phyloP scores from a whole-genome alignment of 2,113 vertebrate species.

The Engystomops pustulosus region DNA sequence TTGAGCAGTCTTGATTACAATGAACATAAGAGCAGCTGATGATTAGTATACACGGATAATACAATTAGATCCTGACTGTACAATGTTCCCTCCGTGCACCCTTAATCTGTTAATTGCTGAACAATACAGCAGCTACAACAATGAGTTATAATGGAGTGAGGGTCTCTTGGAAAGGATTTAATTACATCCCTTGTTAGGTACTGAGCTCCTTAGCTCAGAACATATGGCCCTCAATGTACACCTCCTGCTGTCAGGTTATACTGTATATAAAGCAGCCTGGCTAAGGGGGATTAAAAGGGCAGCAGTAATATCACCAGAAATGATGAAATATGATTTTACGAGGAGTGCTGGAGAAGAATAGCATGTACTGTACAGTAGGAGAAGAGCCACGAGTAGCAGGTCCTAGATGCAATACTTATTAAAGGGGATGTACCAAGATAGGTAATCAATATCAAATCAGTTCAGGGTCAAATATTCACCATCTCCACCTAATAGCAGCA shows the following conservation, averaged over 20 bases:
- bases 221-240: slow-evolving; percentile 13
- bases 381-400: too few relatives aligned
- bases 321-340: neutral
- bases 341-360: neutral
- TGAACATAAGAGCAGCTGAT: neutral
- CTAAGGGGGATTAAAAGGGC: neutral
- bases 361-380: neutral
- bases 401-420: too few relatives aligned
- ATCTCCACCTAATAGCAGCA: too few relatives aligned
- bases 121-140: slow-evolving; percentile 37
- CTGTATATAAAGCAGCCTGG: neutral
- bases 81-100: neutral
- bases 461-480: too few relatives aligned
- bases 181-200: slow-evolving; percentile 44
- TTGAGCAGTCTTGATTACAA: neutral
- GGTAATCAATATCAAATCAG: too few relatives aligned
- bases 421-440: too few relatives aligned
- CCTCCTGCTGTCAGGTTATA: neutral
- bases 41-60: neutral
- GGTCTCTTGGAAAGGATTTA: slow-evolving; percentile 28
- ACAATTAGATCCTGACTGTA: slow-evolving; percentile 21
- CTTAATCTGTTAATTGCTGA: slow-evolving; percentile 48
- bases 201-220: neutral
- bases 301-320: neutral
- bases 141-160: slow-evolving; percentile 11